phyloP scores from a whole-genome alignment of 2,797 vertebrate genomes.

The Sus cebifrons region DNA sequence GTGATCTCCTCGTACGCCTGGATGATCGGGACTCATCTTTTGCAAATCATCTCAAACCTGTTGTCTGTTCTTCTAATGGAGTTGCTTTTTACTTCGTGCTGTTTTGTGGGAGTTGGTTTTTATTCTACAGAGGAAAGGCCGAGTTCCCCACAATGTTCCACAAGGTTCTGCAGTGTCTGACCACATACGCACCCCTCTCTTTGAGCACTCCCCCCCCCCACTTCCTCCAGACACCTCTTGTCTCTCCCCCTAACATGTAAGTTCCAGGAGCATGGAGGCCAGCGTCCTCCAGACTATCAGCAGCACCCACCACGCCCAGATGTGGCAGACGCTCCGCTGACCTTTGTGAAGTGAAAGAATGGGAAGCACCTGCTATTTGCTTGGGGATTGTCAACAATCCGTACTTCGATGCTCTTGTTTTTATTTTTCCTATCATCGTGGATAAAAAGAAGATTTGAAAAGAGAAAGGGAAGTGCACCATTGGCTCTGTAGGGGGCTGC shows the following conservation, averaged over 20 bases:
- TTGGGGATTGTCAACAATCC: fast-evolving
- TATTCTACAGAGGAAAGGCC: neutral
- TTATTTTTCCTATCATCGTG: neutral
- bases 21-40: neutral
- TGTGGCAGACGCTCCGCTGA: fast-evolving
- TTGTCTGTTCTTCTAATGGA: neutral
- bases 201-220: too few species aligned
- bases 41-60: neutral
- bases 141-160: neutral
- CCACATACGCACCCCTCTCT: neutral
- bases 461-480: neutral
- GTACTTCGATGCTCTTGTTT: fast-evolving
- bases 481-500: fast-evolving
- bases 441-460: neutral
- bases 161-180: fast-evolving
- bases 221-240: neutral
- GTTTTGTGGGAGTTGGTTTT: neutral
- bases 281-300: fast-evolving
- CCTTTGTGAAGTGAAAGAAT: fast-evolving
- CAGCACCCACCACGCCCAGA: fast-evolving
- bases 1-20: fast-evolving
- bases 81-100: neutral
- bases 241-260: neutral
- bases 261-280: fast-evolving
- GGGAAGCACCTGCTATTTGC: fast-evolving